Conservation (phyloP, 2,888 invertebrate genomes). For the Pterostichus niger region DNA sequence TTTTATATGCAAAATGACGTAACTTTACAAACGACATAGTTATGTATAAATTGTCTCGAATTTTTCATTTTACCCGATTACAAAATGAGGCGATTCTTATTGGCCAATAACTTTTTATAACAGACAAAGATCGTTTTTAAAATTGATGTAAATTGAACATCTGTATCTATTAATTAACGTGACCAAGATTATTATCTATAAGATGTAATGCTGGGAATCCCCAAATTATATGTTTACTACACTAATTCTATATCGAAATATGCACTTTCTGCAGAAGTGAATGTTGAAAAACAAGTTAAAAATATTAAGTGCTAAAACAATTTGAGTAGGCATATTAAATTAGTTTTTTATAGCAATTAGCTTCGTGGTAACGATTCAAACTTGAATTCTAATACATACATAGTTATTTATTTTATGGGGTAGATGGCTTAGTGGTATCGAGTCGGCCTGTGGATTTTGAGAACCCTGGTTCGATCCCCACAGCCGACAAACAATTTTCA, state of each 20-base stretch:
- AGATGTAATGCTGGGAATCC: neutral
- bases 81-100: neutral
- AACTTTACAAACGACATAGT: neutral
- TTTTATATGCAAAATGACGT: slow-evolving; percentile 8
- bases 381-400: too few species aligned
- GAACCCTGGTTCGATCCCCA: too few species aligned
- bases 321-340: neutral
- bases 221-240: slow-evolving; percentile 4
- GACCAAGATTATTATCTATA: neutral
- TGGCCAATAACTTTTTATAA: slow-evolving; percentile 2
- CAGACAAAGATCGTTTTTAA: neutral
- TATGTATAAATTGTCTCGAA: neutral
- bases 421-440: too few species aligned
- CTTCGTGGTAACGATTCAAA: too few species aligned
- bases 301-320: neutral
- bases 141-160: neutral
- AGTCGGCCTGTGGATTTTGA: too few species aligned
- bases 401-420: too few species aligned
- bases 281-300: slow-evolving; percentile 2
- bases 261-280: neutral
- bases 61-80: neutral
- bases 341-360: neutral
- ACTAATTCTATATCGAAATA: too few species aligned
- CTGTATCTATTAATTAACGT: neutral
- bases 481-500: too few species aligned